Base-by-base conservation (phyloP, 2,888 invertebrate species). In the Volucella bombylans region DNA sequence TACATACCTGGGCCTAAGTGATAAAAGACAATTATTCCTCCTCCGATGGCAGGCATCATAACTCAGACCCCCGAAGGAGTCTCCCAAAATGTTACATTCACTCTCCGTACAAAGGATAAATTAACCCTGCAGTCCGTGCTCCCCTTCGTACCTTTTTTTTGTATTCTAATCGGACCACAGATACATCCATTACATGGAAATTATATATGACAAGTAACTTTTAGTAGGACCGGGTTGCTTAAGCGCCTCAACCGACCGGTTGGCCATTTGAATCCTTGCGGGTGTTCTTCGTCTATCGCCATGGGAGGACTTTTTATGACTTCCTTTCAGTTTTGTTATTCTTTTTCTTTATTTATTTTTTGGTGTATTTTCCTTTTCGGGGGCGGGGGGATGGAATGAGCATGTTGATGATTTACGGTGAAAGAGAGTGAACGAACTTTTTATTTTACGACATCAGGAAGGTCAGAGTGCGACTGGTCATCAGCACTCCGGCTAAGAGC, bases 141-240 rank as follows among this genome's bases (percentile, higher is more conserved):
- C 11, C 12, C 6, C 4, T 6, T n/a, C 11, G 23, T 14, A 31
- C 50, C 18, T 12, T 45, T 55, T 31, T 10, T 15, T 57, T 49
- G 49, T 71, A 61, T 50, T 71, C 71, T 31, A 71, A 71, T 59
- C 71, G 41, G 10, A 74, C 47, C 23, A 14, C 11, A 49, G 50
- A 68, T 18, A 62, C 57, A 74, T 80, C 68, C 31, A 67, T 61
- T 67, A 43, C 49, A 38, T 61, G n/a, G 52, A 71, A 69, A 76
- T 76, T 76, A 81, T 81, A 71, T 74, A 81, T 76, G 69, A 76
- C 59, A 68, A 71, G 47, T 45, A 76, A 71, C 65, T 81, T 81
- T 74, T 74, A 52, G 65, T 64, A 57, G 62, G 50, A 23, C 39
- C 43, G 41, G 41, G 39, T 54, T 50, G 47, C 52, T 39, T 57